These are phyloP conservation scores for Eumaeus atala DNA, from an alignment of 1,140 invertebrate species.

Conservation along the genomic window DNA sequence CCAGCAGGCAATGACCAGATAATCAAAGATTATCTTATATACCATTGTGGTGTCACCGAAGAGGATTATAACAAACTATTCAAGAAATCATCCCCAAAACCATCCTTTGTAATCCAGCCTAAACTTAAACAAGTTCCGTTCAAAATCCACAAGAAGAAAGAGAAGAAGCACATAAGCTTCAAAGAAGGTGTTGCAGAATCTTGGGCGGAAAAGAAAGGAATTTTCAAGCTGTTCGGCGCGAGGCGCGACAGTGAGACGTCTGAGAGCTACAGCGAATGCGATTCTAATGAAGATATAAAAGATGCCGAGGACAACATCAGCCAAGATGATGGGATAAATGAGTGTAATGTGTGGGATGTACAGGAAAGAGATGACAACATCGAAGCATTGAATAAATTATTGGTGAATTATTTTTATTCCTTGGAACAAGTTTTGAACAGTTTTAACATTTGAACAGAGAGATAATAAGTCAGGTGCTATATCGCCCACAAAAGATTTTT, in stretches of 20 bases:
- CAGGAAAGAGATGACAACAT: constrained; percentile 26
- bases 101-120: constrained; percentile 36
- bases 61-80: constrained; percentile 60
- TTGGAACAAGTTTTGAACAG: not conserved
- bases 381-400: constrained; percentile 30
- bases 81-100: constrained; percentile 38
- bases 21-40: constrained; percentile 60
- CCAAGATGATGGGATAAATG: not conserved
- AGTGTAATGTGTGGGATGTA: constrained; percentile 29
- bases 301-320: constrained; percentile 25
- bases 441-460: too few species aligned
- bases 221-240: constrained; percentile 61
- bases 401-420: constrained; percentile 19
- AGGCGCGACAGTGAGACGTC: constrained; percentile 54
- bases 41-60: constrained; percentile 59
- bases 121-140: constrained; percentile 61
- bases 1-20: constrained; percentile 56
- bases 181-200: constrained; percentile 51
- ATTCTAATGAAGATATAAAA: constrained; percentile 43
- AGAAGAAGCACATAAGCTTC: constrained; percentile 39
- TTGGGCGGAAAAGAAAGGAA: constrained; percentile 52
- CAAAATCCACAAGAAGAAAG: constrained; percentile 55
- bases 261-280: constrained; percentile 65
- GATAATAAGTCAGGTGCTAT: too few species aligned
- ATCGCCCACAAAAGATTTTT: too few species aligned